Evolutionary conservation across 1,140 invertebrate genomes (phyloP).

Genomic region (Drosophila quadrilineata): DNA sequence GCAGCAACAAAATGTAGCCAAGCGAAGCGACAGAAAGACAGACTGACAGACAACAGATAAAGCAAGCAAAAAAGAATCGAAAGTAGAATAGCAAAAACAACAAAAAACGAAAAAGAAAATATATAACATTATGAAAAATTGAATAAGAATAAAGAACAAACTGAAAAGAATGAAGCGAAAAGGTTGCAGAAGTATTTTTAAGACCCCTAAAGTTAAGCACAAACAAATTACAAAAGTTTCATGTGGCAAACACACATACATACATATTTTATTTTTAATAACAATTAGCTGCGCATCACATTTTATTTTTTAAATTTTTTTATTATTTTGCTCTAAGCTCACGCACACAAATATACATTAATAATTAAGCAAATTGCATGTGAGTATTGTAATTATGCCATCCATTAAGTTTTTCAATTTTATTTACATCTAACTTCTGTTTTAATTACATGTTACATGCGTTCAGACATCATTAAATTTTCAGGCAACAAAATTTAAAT

Average conservation of each 20-base stretch:
- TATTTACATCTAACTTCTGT: background rate
- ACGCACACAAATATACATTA: conserved; percentile 20
- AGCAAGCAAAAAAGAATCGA: background rate
- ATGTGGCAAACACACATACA: too few species aligned
- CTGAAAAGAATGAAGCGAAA: background rate
- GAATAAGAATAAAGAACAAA: background rate
- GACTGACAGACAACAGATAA: background rate
- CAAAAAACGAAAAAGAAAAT: background rate
- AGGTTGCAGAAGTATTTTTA: conserved; percentile 7
- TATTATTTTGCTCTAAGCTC: background rate
- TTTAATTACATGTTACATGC: background rate
- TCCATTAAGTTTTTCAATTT: conserved; percentile 1
- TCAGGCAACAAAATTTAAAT: background rate
- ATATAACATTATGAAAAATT: background rate
- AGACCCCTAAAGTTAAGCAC: conserved; percentile 7
- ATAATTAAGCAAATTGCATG: conserved; percentile 39
- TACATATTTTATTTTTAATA: too few species aligned
- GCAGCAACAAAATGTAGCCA: conserved; percentile 16
- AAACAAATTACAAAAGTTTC: conserved; percentile 7
- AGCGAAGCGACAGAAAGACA: background rate
- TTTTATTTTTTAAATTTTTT: background rate
- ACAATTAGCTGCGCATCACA: conserved; percentile 13
- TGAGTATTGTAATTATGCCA: conserved; percentile 3
- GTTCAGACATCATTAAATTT: background rate
- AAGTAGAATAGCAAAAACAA: too few species aligned